phyloP scores from a whole-genome alignment of 2,797 vertebrate species.

The Tympanoctomys barrerae region DNA sequence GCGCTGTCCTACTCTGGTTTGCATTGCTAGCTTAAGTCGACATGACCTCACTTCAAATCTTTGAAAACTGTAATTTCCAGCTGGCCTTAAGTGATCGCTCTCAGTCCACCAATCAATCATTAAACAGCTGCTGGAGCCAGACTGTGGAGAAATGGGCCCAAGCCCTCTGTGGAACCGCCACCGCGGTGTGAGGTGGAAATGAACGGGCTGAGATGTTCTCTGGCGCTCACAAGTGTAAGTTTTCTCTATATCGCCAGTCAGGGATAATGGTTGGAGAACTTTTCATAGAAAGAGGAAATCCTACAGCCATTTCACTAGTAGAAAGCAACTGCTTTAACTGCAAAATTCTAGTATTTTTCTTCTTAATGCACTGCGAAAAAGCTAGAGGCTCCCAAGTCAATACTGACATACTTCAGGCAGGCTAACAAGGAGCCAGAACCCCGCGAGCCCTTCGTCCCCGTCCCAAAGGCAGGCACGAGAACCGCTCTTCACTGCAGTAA shows the following conservation, averaged over 20 bases:
- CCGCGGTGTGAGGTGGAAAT: conserved; percentile 44
- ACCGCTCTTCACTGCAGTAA: background rate
- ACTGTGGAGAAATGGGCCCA: conserved; percentile 74
- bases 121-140: conserved; percentile 78
- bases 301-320: conserved; percentile 83
- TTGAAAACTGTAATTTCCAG: conserved; percentile 14
- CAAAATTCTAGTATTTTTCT: conserved; percentile 83
- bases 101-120: conserved; percentile 76
- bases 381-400: conserved; percentile 65
- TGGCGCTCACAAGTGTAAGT: conserved; percentile 79
- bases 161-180: conserved; percentile 54
- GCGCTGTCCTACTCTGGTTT: background rate
- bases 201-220: conserved; percentile 66
- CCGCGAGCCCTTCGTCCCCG: conserved; percentile 46
- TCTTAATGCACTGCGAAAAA: conserved; percentile 79
- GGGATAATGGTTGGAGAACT: conserved; percentile 50
- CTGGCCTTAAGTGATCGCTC: conserved; percentile 68
- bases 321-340: conserved; percentile 86
- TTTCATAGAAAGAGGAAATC: conserved; percentile 80
- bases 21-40: background rate
- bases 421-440: conserved; percentile 74
- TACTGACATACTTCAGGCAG: conserved; percentile 81
- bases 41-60: background rate
- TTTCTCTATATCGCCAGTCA: conserved; percentile 84
- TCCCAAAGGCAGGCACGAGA: background rate